These are phyloP conservation scores for Mesoclemmys tuberculata DNA, from an alignment of 2,113 vertebrate genomes.

Conservation along the genomic window DNA sequence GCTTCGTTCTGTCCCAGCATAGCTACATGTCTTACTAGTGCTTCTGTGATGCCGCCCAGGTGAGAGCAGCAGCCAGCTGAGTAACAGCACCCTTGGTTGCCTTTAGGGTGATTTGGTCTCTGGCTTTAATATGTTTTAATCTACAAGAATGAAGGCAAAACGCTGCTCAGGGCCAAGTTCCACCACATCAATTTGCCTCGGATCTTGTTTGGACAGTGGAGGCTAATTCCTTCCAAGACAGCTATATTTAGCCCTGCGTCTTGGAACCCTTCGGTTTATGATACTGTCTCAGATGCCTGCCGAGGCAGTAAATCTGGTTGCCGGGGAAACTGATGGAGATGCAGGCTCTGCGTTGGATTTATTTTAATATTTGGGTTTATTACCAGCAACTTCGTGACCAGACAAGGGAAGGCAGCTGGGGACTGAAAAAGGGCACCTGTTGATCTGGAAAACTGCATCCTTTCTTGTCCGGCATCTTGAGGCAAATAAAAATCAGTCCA, in stretches of 20 bases:
- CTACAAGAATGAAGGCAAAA: background rate
- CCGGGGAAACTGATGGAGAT: background rate
- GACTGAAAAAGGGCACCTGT: background rate
- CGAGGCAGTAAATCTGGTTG: slow-evolving; percentile 20
- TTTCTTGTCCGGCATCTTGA: background rate
- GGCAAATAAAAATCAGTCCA: background rate
- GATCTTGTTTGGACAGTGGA: background rate
- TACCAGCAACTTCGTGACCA: background rate
- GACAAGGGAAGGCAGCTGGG: background rate
- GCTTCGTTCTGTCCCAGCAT: background rate
- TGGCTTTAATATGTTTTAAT: background rate
- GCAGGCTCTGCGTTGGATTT: background rate
- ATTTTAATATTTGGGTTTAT: background rate
- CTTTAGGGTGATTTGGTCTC: background rate
- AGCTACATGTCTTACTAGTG: background rate
- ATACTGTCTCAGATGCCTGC: background rate
- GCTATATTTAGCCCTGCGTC: slow-evolving; percentile 1
- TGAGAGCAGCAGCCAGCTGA: background rate
- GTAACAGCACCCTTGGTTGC: background rate
- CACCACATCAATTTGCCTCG: background rate
- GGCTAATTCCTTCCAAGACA: background rate
- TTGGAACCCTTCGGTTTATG: background rate
- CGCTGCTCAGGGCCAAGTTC: background rate
- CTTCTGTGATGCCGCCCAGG: background rate
- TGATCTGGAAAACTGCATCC: background rate